These are phyloP conservation scores for Tenrec ecaudatus DNA, from an alignment of 2,113 vertebrate species.

Conservation along the genomic window DNA sequence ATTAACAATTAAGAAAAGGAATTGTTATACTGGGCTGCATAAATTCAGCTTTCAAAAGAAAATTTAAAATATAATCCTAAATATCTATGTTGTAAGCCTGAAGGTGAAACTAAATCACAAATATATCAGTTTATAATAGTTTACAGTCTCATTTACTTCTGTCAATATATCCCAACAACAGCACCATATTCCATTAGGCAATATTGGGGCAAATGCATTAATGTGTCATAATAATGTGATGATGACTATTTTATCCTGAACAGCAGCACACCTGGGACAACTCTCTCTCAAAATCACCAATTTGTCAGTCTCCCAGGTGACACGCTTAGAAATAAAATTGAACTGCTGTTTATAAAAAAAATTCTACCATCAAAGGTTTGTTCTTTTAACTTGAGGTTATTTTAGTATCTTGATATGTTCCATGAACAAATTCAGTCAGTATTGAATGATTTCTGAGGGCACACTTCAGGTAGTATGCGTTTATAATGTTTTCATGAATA, in stretches of 20 bases:
- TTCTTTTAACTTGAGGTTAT: neutral
- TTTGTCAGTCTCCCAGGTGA: neutral
- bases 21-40: neutral
- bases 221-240: constrained; percentile 27
- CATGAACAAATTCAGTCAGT: constrained; percentile 46
- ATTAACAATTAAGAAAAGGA: neutral
- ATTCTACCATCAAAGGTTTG: neutral
- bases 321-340: constrained; percentile 39
- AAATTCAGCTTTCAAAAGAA: neutral
- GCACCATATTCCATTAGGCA: constrained; percentile 21
- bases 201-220: neutral
- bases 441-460: constrained; percentile 47
- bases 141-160: neutral
- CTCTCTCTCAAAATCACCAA: constrained; percentile 16
- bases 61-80: neutral
- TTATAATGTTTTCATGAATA: constrained; percentile 62
- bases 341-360: neutral
- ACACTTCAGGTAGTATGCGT: constrained; percentile 54
- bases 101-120: neutral
- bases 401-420: constrained; percentile 54
- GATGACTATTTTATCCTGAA: constrained; percentile 6
- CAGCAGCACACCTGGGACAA: neutral
- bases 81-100: neutral
- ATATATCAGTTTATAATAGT: neutral
- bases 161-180: neutral